These are phyloP conservation scores for Euleptes europaea DNA, from an alignment of 2,113 vertebrate genomes.

Conservation along the genomic window DNA sequence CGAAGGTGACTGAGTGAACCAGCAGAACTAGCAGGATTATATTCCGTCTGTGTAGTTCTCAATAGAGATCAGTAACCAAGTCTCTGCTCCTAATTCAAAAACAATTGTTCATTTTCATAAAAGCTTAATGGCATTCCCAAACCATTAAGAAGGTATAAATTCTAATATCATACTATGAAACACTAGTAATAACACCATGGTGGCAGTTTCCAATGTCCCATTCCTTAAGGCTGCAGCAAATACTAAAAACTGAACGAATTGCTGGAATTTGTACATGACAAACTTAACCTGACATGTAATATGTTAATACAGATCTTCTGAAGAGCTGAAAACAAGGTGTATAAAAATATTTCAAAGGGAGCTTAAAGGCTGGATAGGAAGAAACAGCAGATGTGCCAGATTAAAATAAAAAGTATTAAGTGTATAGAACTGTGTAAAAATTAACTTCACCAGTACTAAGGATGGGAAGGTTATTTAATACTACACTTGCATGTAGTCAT, in stretches of 20 bases:
- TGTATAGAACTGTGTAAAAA: not conserved
- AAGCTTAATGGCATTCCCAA: not conserved
- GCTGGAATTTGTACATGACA: not conserved
- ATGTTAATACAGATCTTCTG: not conserved
- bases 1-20: too few relatives aligned
- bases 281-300: not conserved
- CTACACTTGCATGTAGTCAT: not conserved
- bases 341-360: not conserved
- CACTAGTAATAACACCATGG: not conserved
- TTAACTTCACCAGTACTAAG: not conserved
- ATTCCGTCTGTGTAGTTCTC: too few relatives aligned
- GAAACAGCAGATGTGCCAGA: fast-evolving
- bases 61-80: too few relatives aligned
- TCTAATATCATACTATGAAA: not conserved
- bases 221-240: conserved; percentile 9
- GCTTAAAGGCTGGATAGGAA: not conserved
- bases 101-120: not conserved
- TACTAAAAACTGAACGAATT: not conserved
- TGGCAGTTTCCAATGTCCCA: conserved; percentile 1
- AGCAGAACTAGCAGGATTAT: too few relatives aligned
- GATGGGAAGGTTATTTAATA: not conserved
- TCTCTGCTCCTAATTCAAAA: not conserved
- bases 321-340: not conserved
- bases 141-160: not conserved
- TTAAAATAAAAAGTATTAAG: not conserved